Evolutionary conservation across 2,888 invertebrate species (phyloP).

Genomic region (Drosophila subquinaria): DNA sequence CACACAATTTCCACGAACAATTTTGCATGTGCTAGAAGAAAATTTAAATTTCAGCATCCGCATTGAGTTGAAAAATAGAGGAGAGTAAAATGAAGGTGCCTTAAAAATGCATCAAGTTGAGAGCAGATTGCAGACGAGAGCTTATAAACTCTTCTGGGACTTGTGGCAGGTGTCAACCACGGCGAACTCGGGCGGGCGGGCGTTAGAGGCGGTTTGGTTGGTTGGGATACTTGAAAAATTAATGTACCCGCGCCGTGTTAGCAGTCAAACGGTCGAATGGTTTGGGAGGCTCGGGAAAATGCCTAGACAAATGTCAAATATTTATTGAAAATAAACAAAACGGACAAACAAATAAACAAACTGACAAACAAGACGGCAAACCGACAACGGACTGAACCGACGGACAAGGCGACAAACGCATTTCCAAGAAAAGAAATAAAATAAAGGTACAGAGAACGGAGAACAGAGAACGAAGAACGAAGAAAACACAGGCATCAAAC

Average conservation of each 20-base stretch:
- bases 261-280: slow-evolving; percentile 65
- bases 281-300: slow-evolving; percentile 61
- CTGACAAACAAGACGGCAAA: slow-evolving; percentile 73
- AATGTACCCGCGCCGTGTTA: slow-evolving; percentile 76
- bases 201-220: not conserved
- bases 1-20: slow-evolving; percentile 41
- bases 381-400: slow-evolving; percentile 26
- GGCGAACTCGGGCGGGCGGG: not conserved
- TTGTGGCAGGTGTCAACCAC: slow-evolving; percentile 45
- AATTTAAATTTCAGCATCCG: slow-evolving; percentile 70
- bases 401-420: slow-evolving; percentile 60
- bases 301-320: slow-evolving; percentile 82
- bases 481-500: slow-evolving; percentile 62
- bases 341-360: slow-evolving; percentile 72
- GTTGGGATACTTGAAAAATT: slow-evolving; percentile 72
- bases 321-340: slow-evolving; percentile 80
- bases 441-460: slow-evolving; percentile 40
- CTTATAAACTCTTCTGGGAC: slow-evolving; percentile 21
- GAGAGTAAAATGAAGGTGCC: not conserved
- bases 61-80: slow-evolving; percentile 32
- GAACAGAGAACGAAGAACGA: slow-evolving; percentile 25
- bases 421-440: slow-evolving; percentile 78
- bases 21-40: slow-evolving; percentile 51
- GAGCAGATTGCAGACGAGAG: slow-evolving; percentile 30
- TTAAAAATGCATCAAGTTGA: slow-evolving; percentile 49